Evolutionary conservation across 2,888 invertebrate genomes (phyloP), one percentile per base, ranked within the genome.

Genomic region (Pherbina coryleti): DNA sequence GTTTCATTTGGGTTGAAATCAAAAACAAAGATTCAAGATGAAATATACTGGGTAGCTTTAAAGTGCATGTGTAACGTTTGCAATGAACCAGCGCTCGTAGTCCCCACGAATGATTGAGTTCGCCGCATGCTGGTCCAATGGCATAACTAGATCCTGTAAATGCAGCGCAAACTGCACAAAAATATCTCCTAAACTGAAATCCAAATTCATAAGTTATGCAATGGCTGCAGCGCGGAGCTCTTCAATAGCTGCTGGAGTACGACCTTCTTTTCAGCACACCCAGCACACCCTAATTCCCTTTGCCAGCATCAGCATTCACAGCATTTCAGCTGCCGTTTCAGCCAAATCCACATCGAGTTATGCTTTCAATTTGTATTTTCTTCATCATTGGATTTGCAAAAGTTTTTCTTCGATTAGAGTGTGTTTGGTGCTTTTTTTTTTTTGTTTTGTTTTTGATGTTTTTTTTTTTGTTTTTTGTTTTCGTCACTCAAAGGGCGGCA

Each of bases 331-430:
- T 60, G 22, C 34, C 8, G 22, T 67, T 34, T 19, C 44, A 17
- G 67, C 34, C n/a, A 34, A 67, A 67, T 67, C 67, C 37, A 22
- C 44, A 44, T 37, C 67, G 67, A 67, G 67, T 67, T 34, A 34
- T 66, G 69, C 69, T 69, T 69, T 69, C 69, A 69, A 69, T 69
- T 69, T 69, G 69, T 69, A 69, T 69, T 69, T 69, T 69, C 51
- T 25, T 69, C 51, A 51, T 49, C 49, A 69, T 69, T 69, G 49
- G 51, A 69, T 69, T 69, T 69, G 69, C 28, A 28, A 17, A 69
- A 51, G 28, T 67, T 31, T 64, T 28, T 64, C 64, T 31, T 64
- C 64, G 28, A 8, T 31, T 28, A 31, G 9, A 11, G 25, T 31
- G 22, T 60, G 22, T 60, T 60, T 11, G 11, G 2, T 57, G 19